A percentile compares a stretch with the other conserved stretches of the same genome.
Evolutionary conservation across 2,113 vertebrate genomes (phyloP).

Genomic region (Mohoua ochrocephala): DNA sequence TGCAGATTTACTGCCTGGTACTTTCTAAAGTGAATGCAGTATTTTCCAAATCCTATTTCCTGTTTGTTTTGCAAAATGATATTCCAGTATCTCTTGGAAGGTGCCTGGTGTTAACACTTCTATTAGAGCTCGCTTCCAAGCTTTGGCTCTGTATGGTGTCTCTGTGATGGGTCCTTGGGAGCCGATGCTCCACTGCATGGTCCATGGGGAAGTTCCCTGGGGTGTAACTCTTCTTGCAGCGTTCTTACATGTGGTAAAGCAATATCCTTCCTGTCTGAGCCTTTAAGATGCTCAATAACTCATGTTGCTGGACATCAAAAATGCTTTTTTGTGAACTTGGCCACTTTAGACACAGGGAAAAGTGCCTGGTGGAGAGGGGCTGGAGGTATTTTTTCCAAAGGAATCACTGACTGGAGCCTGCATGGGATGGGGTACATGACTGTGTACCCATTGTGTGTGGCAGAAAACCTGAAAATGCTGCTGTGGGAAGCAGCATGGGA

Average conservation of each 20-base stretch:
- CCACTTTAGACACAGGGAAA: neutral
- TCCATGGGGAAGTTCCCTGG: fast-evolving
- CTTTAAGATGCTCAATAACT: neutral
- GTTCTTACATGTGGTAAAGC: neutral
- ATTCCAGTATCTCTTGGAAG: neutral
- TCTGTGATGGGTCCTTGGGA: neutral
- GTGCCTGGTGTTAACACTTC: neutral
- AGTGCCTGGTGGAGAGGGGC: neutral
- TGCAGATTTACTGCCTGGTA: neutral
- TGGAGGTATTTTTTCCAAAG: neutral
- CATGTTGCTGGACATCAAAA: fast-evolving
- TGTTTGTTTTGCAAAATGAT: neutral
- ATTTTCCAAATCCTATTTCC: neutral
- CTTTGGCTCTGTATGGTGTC: fast-evolving
- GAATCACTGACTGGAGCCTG: fast-evolving
- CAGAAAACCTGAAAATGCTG: neutral
- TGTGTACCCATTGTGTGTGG: fast-evolving
- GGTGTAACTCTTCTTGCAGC: neutral
- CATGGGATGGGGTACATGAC: neutral
- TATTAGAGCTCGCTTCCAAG: neutral
- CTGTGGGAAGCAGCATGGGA: fast-evolving
- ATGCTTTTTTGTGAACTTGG: neutral
- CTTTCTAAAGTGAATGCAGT: neutral
- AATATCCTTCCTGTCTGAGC: neutral
- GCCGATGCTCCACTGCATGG: fast-evolving